These are phyloP conservation scores for Trissolcus basalis DNA, from an alignment of 1,140 invertebrate genomes.

Conservation along the genomic window DNA sequence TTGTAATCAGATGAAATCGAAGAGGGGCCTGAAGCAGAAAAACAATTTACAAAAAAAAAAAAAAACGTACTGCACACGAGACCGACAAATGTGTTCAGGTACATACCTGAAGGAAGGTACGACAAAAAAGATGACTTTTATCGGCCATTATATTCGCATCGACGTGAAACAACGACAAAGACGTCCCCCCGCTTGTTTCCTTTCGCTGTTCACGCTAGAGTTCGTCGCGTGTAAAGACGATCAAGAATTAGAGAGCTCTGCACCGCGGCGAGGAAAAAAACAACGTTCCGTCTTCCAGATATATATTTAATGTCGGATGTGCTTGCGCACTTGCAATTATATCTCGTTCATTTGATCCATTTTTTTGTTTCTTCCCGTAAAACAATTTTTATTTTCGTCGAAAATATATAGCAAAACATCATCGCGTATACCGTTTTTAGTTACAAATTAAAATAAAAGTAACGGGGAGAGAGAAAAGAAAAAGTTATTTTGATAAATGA, in stretches of 20 bases:
- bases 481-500: no score
- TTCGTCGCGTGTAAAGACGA: constrained; percentile 50
- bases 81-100: no score
- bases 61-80: no score
- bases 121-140: constrained; percentile 14
- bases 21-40: no score
- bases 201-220: constrained; percentile 31
- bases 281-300: neutral
- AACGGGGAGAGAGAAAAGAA: no score
- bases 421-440: no score
- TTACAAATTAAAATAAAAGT: no score
- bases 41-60: no score
- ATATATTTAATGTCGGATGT: constrained; percentile 32
- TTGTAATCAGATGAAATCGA: no score
- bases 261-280: no score
- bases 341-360: neutral
- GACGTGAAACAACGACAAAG: constrained; percentile 41
- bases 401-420: neutral
- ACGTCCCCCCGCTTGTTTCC: constrained; percentile 19
- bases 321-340: constrained; percentile 13
- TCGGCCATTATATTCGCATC: constrained; percentile 35
- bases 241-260: constrained; percentile 36
- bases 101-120: neutral
- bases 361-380: neutral
- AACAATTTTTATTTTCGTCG: neutral